A percentile compares a stretch with the other conserved stretches of the same genome.
Evolutionary conservation across 2,888 invertebrate genomes (phyloP).

Genomic region (Sinohyriopsis cumingii): DNA sequence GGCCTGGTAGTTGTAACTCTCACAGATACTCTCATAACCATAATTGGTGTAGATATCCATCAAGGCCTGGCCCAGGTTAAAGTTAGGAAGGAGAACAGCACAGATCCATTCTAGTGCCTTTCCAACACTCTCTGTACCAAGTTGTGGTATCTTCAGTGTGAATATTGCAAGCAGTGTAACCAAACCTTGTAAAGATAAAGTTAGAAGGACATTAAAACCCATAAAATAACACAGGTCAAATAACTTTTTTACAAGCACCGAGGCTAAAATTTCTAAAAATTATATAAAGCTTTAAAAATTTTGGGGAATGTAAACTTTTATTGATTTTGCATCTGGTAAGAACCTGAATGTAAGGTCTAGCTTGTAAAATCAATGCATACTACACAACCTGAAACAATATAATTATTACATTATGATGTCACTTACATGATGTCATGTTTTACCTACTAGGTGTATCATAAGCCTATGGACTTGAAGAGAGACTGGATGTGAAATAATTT

Average conservation of each 20-base stretch:
- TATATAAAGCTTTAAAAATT: background rate
- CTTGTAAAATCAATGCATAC: too few species aligned
- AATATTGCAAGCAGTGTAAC: constrained; percentile 82
- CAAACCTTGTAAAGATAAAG: constrained; percentile 76
- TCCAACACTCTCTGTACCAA: constrained; percentile 77
- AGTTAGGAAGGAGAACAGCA: constrained; percentile 81
- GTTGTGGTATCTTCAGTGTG: constrained; percentile 78
- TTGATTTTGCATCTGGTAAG: too few species aligned
- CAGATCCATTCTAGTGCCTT: constrained; percentile 79
- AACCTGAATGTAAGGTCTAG: too few species aligned
- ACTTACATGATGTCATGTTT: too few species aligned
- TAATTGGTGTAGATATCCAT: constrained; percentile 72
- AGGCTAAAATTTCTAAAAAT: background rate
- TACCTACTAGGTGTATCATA: too few species aligned
- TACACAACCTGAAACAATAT: too few species aligned
- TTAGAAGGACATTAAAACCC: background rate
- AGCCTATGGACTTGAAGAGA: too few species aligned
- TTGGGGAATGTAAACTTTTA: too few species aligned
- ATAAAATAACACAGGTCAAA: background rate
- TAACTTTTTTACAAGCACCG: background rate
- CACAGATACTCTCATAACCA: constrained; percentile 39
- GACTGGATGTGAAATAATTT: too few species aligned
- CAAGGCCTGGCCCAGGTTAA: constrained; percentile 75
- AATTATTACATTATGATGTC: too few species aligned
- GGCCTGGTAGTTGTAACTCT: constrained; percentile 5